Conservation (phyloP, 2,888 invertebrate genomes). For the Caenorhabditis auriculariae region DNA sequence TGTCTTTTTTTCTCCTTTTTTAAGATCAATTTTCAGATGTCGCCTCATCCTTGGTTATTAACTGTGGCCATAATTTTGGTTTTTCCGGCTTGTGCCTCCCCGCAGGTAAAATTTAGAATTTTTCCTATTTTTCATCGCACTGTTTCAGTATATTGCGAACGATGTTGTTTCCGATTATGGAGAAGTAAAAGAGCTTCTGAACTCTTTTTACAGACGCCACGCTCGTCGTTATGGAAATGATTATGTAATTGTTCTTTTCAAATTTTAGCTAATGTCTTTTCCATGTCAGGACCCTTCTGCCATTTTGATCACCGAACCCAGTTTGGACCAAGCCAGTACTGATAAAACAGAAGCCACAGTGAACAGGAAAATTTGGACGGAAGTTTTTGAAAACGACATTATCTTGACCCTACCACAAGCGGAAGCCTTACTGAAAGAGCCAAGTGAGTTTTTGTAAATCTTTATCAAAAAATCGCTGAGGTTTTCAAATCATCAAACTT, state of each 20-base stretch:
- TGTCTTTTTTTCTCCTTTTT: no score
- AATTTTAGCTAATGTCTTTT: neutral
- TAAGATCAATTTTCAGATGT: no score
- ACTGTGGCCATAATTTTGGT: no score
- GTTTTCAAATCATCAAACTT: neutral
- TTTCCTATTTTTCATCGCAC: no score
- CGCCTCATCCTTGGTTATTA: no score
- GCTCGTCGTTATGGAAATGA: slow-evolving; percentile 48
- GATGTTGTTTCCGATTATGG: slow-evolving; percentile 48
- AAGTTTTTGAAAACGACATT: slow-evolving; percentile 60
- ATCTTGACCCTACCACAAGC: slow-evolving; percentile 57
- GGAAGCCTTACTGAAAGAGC: slow-evolving; percentile 45
- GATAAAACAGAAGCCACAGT: slow-evolving; percentile 58
- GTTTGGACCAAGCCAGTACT: slow-evolving; percentile 26
- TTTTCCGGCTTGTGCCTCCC: no score
- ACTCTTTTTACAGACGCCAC: slow-evolving; percentile 44
- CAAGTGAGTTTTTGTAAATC: slow-evolving; percentile 21
- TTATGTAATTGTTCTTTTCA: slow-evolving; percentile 29
- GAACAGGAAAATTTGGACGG: slow-evolving; percentile 48
- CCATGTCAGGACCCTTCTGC: slow-evolving; percentile 25
- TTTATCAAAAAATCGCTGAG: neutral
- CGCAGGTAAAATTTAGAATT: no score
- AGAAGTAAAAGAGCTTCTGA: slow-evolving; percentile 43
- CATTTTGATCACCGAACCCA: slow-evolving; percentile 22
- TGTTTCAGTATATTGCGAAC: slow-evolving; percentile 39